Base-by-base conservation (phyloP, 2,888 invertebrate genomes). In the Drosophila meridiana region DNA sequence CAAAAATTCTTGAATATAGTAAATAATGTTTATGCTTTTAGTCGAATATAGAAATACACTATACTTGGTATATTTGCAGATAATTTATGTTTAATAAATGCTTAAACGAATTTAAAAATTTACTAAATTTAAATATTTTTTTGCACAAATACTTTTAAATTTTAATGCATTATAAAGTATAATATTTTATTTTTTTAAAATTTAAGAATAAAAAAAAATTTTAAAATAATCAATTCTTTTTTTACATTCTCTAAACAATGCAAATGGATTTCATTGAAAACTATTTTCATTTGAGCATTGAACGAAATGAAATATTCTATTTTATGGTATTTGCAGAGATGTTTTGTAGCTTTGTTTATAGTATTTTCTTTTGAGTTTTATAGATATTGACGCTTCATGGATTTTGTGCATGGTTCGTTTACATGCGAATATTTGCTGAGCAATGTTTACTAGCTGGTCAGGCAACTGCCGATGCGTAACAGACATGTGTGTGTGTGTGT, bases 391-490 rank as follows among this genome's bases (percentile, higher is more conserved):
- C 67, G 67, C 76, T 40, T 76, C 62, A 76, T 62, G 67, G 76
- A 76, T 67, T 78, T 76, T 26, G 20, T 56, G 32, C 34, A 59
- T 32, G 50, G 62, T n/a, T 62, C 56, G 69, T 64, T 71, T 62
- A 40, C 70, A 70, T 34, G 7, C 34, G 52, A 34, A 52, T 70
- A 69, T 73, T 62, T 66, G 56, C 68, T 48, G 53, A 38, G 59
- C 57, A 56, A 57, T 64, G 69, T 77, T 79, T 79, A 69, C 43
- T 57, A 58, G 57, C 63, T 61, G 61, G 63, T 50, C 61, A 43
- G 45, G 26, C 36, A 62, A 56, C 70, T 79, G 76, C 61, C 71
- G 78, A 80, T 80, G 78, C 80, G 71, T 68, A 68, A 59, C 68
- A 26, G 13, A 28, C n/a, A 36, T 11, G 13, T 32, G 3, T 57